phyloP scores from a whole-genome alignment of 2,113 vertebrate species.

The Arothron firmamentum region DNA sequence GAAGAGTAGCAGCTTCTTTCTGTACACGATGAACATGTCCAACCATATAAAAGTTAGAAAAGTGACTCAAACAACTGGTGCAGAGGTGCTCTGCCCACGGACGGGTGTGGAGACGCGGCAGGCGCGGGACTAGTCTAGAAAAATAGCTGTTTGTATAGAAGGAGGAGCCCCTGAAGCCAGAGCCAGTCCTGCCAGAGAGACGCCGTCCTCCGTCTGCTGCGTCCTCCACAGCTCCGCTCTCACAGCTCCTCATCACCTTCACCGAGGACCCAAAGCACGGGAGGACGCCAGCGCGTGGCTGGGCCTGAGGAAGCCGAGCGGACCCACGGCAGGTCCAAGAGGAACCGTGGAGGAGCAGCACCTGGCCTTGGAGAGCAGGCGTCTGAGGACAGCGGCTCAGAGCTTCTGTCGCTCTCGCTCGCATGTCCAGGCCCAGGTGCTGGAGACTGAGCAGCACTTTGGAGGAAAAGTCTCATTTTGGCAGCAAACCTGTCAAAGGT shows the following conservation, averaged over 20 bases:
- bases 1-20: constrained; percentile 97
- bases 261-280: constrained; percentile 45
- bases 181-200: constrained; percentile 31
- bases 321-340: constrained; percentile 14
- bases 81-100: constrained; percentile 81
- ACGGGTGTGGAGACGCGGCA: constrained; percentile 71
- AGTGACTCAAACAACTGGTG: constrained; percentile 87
- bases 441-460: not conserved
- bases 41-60: constrained; percentile 99
- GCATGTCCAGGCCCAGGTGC: constrained; percentile 10
- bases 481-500: constrained; percentile 73
- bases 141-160: constrained; percentile 69
- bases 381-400: constrained; percentile 19
- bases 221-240: not conserved
- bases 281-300: constrained; percentile 42
- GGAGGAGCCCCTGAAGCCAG: constrained; percentile 36
- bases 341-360: constrained; percentile 15
- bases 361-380: constrained; percentile 9
- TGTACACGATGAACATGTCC: constrained; percentile 94
- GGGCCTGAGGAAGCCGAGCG: constrained; percentile 29
- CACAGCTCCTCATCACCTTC: not conserved
- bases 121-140: constrained; percentile 73
- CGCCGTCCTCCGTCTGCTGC: constrained; percentile 14
- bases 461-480: constrained; percentile 53
- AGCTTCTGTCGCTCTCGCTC: constrained; percentile 4